A percentile compares a stretch with the other conserved stretches of the same genome.
Conservation (phyloP, 2,797 vertebrate genomes). For the Eulemur coronatus region DNA sequence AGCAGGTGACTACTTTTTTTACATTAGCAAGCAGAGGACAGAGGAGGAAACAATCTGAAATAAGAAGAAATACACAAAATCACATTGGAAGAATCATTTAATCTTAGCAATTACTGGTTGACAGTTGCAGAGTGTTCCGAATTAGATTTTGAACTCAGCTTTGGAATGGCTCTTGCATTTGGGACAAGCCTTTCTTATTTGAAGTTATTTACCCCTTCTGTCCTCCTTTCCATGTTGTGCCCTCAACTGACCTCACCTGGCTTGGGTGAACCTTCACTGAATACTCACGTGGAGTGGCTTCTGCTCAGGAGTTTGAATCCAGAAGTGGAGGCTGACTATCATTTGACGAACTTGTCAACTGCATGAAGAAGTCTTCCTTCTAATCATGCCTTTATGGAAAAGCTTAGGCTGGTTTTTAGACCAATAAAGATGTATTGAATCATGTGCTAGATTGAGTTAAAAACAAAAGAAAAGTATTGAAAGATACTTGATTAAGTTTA, state of each 20-base stretch:
- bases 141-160: background rate
- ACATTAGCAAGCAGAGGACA: background rate
- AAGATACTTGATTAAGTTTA: background rate
- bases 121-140: background rate
- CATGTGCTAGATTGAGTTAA: background rate
- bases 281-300: background rate
- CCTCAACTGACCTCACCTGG: background rate
- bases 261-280: background rate
- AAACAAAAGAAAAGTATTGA: background rate
- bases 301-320: background rate
- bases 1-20: background rate
- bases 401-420: background rate
- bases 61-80: background rate
- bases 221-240: background rate
- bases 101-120: background rate
- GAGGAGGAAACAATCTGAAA: background rate
- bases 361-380: background rate
- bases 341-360: background rate
- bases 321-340: background rate
- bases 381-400: background rate
- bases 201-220: background rate
- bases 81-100: background rate
- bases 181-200: background rate
- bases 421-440: background rate
- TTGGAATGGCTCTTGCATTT: background rate